Conservation (phyloP, 2,797 vertebrate genomes). For the Rhodeus uyekii region DNA sequence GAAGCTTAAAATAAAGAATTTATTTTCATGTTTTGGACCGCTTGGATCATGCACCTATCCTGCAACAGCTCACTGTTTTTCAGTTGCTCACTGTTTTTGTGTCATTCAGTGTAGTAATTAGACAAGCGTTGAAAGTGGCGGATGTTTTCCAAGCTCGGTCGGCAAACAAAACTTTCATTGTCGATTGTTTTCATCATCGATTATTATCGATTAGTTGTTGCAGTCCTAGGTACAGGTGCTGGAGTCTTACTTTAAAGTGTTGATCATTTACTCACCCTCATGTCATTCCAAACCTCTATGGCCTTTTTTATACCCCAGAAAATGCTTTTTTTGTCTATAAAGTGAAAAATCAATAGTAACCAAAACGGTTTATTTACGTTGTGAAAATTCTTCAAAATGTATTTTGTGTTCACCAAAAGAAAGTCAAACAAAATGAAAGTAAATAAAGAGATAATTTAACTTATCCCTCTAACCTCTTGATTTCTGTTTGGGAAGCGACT, state of each 20-base stretch:
- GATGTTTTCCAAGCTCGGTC: too few relatives aligned
- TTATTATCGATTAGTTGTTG: too few relatives aligned
- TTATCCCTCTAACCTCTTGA: neutral
- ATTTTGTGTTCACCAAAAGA: neutral
- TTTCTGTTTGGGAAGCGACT: neutral
- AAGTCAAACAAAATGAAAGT: neutral
- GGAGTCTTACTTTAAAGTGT: slow-evolving; percentile 33
- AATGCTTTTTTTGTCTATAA: neutral
- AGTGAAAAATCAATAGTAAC: neutral
- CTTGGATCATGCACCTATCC: too few relatives aligned
- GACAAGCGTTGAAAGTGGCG: too few relatives aligned
- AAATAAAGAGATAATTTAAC: neutral
- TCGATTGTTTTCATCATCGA: too few relatives aligned
- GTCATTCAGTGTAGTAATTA: too few relatives aligned
- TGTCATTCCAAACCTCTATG: neutral
- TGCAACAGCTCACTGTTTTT: too few relatives aligned
- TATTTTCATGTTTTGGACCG: too few relatives aligned
- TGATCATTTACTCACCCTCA: neutral
- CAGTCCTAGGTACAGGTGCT: slow-evolving; percentile 34
- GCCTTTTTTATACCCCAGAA: neutral
- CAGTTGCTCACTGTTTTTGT: too few relatives aligned
- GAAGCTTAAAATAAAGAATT: too few relatives aligned
- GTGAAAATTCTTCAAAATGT: neutral
- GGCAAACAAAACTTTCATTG: too few relatives aligned
- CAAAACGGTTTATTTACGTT: neutral